Evolutionary conservation across 2,888 invertebrate genomes (phyloP), one percentile per base, ranked within the genome.

Genomic region (Patella ulyssiponensis): DNA sequence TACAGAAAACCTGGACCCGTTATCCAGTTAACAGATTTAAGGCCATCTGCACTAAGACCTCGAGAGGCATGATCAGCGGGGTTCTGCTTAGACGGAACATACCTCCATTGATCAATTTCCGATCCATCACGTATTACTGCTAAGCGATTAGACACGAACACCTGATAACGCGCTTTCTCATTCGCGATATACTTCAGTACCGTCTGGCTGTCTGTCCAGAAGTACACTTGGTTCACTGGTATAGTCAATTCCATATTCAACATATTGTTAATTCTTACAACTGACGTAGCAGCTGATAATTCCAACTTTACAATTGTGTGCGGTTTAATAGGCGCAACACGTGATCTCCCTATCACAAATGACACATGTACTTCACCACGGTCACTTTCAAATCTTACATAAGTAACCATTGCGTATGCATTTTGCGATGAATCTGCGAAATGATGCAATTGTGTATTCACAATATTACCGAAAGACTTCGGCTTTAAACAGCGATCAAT

Each of bases 111-210:
- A 69, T 20, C 12, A n/a, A 79, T 69, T 5, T 77, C 69, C 44
- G 82, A 74, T 3, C 20, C 53, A n/a, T 86, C 78, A n/a, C 79
- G 74, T 17, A 85, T 84, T 23, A 75, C 71, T 56, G 83, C 81
- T 11, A 86, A 80, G n/a, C 86, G 71, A 77, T 86, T 86, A 1
- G 83, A 83, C 20, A 86, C 85, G 75, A 81, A 86, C 0, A 81
- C 77, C 14, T 84, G 84, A 64, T 85, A 85, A 14, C 85, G 54
- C 14, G 78, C 69, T 3, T 81, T 75, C 15, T 82, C 82, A 71
- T 86, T 86, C 7, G 58, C 73, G 14, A 85, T 82, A 72, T 85
- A 86, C 12, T 83, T 82, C 14, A 84, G 73, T 4, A 85, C 84
- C 1, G 84, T 79, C 20, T 71, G 70, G 4, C 75, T 78, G 69